These are phyloP conservation scores for Aphidius colemani DNA, from an alignment of 2,888 invertebrate genomes.

Conservation along the genomic window DNA sequence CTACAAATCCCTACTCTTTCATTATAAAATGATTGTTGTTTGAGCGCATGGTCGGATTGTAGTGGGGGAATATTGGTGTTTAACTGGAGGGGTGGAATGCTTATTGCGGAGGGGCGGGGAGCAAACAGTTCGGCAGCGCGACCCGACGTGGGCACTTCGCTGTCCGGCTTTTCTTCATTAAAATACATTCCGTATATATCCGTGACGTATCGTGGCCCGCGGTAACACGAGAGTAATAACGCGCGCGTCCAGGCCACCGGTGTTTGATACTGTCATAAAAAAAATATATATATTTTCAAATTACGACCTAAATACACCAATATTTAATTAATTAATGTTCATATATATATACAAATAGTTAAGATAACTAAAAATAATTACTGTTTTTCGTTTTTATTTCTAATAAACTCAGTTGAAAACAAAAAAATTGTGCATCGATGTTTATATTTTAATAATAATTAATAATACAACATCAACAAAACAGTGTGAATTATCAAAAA, in stretches of 20 bases:
- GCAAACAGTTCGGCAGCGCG: slow-evolving; percentile 60
- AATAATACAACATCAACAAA: background rate
- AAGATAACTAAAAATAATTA: background rate
- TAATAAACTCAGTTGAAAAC: too few relatives aligned
- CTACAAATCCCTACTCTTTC: slow-evolving; percentile 22
- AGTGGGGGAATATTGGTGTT: slow-evolving; percentile 45
- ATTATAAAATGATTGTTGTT: slow-evolving; percentile 8
- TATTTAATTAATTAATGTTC: slow-evolving; percentile 10
- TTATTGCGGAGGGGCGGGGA: slow-evolving; percentile 57
- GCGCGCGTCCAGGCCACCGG: slow-evolving; percentile 28
- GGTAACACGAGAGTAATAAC: slow-evolving; percentile 37
- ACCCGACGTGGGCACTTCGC: slow-evolving; percentile 61
- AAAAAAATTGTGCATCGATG: background rate
- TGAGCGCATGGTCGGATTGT: slow-evolving; percentile 22
- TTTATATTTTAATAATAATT: too few relatives aligned
- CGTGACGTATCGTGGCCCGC: slow-evolving; percentile 39
- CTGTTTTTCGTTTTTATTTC: background rate
- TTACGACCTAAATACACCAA: slow-evolving; percentile 17
- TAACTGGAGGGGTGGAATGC: slow-evolving; percentile 38
- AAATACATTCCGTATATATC: slow-evolving; percentile 55
- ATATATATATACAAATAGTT: slow-evolving; percentile 17
- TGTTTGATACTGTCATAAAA: slow-evolving; percentile 22
- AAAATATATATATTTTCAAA: slow-evolving; percentile 10
- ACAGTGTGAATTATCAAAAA: slow-evolving; percentile 15
- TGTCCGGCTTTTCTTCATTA: slow-evolving; percentile 60